Base-by-base conservation (phyloP, 37 sponge, comb jelly and placozoan genomes). In the Oopsacas minuta region DNA sequence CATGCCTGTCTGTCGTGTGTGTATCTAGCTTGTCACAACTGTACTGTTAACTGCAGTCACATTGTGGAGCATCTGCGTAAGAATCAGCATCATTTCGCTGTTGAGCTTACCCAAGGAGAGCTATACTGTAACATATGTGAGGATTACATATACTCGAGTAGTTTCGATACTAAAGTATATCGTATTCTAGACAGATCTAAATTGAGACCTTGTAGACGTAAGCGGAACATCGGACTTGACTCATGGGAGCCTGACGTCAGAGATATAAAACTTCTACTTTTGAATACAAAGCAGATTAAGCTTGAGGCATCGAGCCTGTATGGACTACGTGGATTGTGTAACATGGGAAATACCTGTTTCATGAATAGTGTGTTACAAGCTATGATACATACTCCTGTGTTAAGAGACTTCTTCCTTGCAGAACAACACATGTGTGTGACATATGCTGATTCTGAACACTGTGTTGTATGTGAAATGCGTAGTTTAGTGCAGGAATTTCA, bases 271-370 rank as follows among this genome's bases (percentile, higher is more conserved):
- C 75, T 61, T 61, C 75, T 61, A 5, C 22, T 61, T 25, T 32
- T n/a, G 75, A 61, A 61, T 34, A 61, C 5, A n/a, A 61, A 61
- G 75, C 75, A 61, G 1, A 61, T 61, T 34, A 61, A 61, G 22
- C 75, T 61, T 17, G 83, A 37, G 39, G 35, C 61, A 85, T 87
- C 82, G 82, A 23, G 32, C 28, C 36, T 87, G 36, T 53, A 84
- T 90, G 99, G 99, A 37, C 86, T 98, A 37, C 86, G 92, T 34
- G 99, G 99, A 0, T 86, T 98, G 38, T 89, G 91, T 53, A 98
- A 98, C 84, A 87, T 98, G 0, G 99, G 99, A 38, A 98, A 92
- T 88, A 95, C 99, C 0, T 98, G 99, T 69, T 98, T 98, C 88
- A 98, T 98, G 99, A 98, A 89, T 87, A 92, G 91, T 52, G 90